A percentile compares a stretch with the other conserved stretches of the same genome.
Evolutionary conservation across 2,888 invertebrate genomes (phyloP).

Genomic region (Leptinotarsa peninsularis): DNA sequence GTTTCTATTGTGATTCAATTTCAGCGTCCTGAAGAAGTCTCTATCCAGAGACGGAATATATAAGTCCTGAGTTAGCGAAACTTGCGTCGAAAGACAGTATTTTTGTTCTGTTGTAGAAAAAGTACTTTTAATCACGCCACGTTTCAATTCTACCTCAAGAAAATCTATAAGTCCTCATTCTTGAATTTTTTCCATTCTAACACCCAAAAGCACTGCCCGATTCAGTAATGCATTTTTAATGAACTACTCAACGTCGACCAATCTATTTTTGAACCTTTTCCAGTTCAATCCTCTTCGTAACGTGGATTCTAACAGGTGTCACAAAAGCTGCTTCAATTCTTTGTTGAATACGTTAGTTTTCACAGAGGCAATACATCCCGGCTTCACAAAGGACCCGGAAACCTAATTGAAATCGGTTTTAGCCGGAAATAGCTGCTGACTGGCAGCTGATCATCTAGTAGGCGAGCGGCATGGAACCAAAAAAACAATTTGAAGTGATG

Average conservation of each 20-base stretch:
- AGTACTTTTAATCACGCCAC: no score
- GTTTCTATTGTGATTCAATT: no score
- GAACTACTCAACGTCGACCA: neutral
- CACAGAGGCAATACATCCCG: slow-evolving; percentile 8
- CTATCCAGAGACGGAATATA: no score
- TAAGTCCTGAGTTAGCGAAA: no score
- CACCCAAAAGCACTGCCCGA: neutral
- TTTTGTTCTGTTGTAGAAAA: no score
- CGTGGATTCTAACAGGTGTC: slow-evolving; percentile 16
- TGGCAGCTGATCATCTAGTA: neutral
- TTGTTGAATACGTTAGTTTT: slow-evolving; percentile 11
- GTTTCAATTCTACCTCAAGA: no score
- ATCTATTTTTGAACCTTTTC: slow-evolving; percentile 5
- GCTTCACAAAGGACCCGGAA: slow-evolving; percentile 1
- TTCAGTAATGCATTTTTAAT: neutral
- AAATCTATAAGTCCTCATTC: no score
- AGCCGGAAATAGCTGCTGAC: neutral
- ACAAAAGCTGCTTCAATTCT: slow-evolving; percentile 11
- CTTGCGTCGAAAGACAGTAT: no score
- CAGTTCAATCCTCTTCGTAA: neutral
- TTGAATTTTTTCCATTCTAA: no score
- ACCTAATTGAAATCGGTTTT: slow-evolving; percentile 9
- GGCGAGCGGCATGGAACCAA: neutral
- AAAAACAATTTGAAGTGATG: no score
- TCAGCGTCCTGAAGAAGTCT: no score